These are phyloP conservation scores for Aphyosemion australe DNA, from an alignment of 2,113 vertebrate species.

Conservation along the genomic window DNA sequence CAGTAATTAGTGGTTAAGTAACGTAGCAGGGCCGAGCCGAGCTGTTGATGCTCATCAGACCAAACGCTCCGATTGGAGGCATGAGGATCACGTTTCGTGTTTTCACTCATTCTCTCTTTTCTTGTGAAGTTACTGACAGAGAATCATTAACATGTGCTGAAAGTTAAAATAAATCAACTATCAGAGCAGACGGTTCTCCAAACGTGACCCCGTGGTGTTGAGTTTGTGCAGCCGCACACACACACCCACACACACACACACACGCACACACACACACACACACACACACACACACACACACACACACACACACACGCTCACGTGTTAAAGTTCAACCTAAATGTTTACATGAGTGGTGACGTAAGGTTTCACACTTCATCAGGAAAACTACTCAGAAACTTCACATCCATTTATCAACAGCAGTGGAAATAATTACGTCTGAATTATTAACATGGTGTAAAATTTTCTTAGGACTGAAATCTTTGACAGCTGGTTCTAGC, in stretches of 20 bases:
- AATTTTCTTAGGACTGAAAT: neutral
- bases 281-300: neutral
- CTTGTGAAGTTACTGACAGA: constrained; percentile 40
- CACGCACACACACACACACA: neutral
- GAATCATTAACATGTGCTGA: constrained; percentile 54
- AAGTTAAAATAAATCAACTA: constrained; percentile 10
- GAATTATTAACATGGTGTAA: neutral
- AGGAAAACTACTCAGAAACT: neutral
- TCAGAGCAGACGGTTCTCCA: neutral
- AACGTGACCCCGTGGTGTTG: constrained; percentile 14
- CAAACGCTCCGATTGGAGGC: constrained; percentile 5
- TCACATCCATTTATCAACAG: neutral
- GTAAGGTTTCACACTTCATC: neutral
- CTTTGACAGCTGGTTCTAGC: too few species aligned
- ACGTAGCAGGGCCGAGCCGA: constrained; percentile 16
- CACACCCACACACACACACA: neutral
- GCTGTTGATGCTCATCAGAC: constrained; percentile 11
- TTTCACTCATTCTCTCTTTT: constrained; percentile 6
- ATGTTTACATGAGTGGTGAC: neutral
- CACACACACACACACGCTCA: neutral
- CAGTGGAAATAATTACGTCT: neutral
- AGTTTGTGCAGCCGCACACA: neutral
- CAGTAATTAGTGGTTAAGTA: constrained; percentile 61
- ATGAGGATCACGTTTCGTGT: constrained; percentile 49
- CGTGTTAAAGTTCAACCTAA: constrained; percentile 23